Conservation (phyloP, 2,888 invertebrate species). For the Cephus pygmeus region DNA sequence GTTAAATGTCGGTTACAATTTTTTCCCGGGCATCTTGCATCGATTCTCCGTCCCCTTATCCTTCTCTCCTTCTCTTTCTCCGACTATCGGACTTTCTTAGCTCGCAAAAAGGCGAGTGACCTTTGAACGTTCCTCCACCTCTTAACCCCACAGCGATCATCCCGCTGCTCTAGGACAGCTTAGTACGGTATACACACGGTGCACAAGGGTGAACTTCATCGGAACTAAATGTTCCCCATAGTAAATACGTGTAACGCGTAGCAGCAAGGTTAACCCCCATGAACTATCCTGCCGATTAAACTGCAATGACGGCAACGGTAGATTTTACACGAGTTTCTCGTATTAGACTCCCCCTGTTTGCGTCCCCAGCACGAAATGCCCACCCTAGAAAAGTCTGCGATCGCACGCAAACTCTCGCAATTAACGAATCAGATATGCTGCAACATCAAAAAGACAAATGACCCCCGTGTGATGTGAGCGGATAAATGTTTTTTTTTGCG, state of each 20-base stretch:
- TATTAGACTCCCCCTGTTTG: too few relatives aligned
- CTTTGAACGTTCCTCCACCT: too few relatives aligned
- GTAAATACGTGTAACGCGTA: too few relatives aligned
- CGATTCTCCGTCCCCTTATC: not conserved
- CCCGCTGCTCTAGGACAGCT: not conserved
- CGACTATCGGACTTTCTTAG: too few relatives aligned
- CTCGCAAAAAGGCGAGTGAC: too few relatives aligned
- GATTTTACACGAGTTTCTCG: too few relatives aligned
- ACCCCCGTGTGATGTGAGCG: constrained; percentile 40
- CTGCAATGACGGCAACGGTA: too few relatives aligned
- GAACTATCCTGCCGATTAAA: too few relatives aligned
- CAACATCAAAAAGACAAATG: constrained; percentile 56
- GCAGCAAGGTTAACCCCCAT: too few relatives aligned
- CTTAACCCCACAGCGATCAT: too few relatives aligned
- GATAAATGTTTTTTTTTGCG: constrained; percentile 37
- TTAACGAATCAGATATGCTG: constrained; percentile 53
- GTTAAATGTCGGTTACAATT: constrained; percentile 20
- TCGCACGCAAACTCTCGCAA: constrained; percentile 49
- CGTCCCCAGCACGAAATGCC: too few relatives aligned
- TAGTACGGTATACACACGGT: not conserved
- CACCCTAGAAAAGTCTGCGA: constrained; percentile 17
- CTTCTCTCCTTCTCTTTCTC: not conserved
- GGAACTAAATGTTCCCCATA: not conserved
- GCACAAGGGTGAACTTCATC: too few relatives aligned
- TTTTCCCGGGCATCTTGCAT: not conserved